Base-by-base conservation (phyloP, 2,113 vertebrate species). In the Scomber colias region DNA sequence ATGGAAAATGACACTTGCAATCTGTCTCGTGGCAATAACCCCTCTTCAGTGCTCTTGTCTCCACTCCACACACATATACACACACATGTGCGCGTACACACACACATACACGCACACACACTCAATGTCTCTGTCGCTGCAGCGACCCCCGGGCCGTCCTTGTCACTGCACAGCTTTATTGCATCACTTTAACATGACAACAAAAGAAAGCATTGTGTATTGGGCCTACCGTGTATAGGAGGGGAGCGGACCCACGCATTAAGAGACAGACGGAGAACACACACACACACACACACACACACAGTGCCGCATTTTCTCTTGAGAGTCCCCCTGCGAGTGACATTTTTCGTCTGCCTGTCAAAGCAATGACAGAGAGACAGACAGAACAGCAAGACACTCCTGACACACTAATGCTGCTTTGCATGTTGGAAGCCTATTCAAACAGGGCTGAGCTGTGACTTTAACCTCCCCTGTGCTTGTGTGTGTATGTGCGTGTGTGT, bases 1-100 rank as follows among this genome's bases (percentile, higher is more conserved):
- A 95, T 95, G 91, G 92, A 94, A 95, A 95, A 94, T 94, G 93
- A 95, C 94, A 95, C 91, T 93, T 95, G 92, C 94, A 95, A 95
- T 95, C 94, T 95, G 95, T 95, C 93, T 95, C 87, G 87, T 95
- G 92, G 92, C 92, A 94, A 93, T 94, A 95, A 91, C 93, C 90
- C 87, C 92, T 91, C 90, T 92, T 87, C 92, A 93, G 79, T 56
- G 89, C 86, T 90, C 88, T 87, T 60, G 90, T 90, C 92, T 90
- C 75, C 79, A 57, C 73, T 73, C 44, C 64, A 63, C 6, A 6
- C 53, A 69, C 71, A 16, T 49, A 21, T 65, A 0, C 6, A 21
- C 19, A 40, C 61, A 51, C 50, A 17, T 35, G 1, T 56, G 4
- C 45, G 8, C 57, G 10, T 67, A 16, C 63, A 35, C 68, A 17